A percentile compares a stretch with the other conserved stretches of the same genome.
Evolutionary conservation across 2,888 invertebrate genomes (phyloP).

Genomic region (Labia minor): DNA sequence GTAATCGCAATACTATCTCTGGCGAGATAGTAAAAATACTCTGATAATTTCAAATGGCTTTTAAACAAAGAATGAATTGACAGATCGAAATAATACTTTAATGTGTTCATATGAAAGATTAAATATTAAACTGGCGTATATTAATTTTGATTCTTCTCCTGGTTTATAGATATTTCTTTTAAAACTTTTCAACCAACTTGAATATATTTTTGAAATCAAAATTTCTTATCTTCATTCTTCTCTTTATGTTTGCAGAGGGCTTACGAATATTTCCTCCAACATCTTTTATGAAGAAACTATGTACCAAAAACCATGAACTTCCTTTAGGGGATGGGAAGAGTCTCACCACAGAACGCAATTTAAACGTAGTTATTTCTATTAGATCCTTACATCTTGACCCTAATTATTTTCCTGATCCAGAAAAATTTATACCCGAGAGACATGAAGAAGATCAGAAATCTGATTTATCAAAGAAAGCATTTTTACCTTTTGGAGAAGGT

Average conservation of each 20-base stretch:
- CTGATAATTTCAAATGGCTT: too few species aligned
- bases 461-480: not conserved
- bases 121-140: too few species aligned
- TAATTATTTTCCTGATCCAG: not conserved
- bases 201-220: too few species aligned
- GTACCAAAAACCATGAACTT: not conserved
- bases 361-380: not conserved
- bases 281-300: not conserved
- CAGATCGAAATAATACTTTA: too few species aligned
- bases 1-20: too few species aligned
- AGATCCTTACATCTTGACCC: not conserved
- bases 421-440: not conserved
- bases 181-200: too few species aligned
- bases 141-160: too few species aligned
- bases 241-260: not conserved
- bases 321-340: not conserved
- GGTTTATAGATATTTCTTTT: too few species aligned
- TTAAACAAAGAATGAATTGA: too few species aligned
- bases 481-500: not conserved
- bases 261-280: not conserved
- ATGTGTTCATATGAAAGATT: too few species aligned
- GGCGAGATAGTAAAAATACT: too few species aligned
- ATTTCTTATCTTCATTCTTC: too few species aligned
- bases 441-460: not conserved
- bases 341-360: not conserved